These are phyloP conservation scores for Gastracanthus pulcherrimus DNA, from an alignment of 2,888 invertebrate genomes.

Conservation along the genomic window DNA sequence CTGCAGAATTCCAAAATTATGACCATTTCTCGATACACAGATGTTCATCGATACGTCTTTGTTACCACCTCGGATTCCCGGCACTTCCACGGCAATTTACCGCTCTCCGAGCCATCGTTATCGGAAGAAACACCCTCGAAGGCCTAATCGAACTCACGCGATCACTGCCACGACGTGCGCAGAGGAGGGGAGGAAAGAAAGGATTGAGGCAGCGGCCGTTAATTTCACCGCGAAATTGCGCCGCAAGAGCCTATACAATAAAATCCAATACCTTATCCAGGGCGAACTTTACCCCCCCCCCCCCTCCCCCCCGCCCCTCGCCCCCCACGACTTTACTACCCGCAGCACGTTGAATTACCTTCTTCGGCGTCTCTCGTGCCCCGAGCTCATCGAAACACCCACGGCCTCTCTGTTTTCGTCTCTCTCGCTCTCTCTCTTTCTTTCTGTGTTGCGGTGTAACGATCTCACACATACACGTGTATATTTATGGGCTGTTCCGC, in stretches of 20 bases:
- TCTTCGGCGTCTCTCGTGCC: slow-evolving; percentile 2
- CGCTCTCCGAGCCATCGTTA: not conserved
- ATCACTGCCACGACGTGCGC: too few relatives aligned
- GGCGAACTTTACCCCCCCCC: slow-evolving; percentile 28
- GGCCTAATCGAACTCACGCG: not conserved
- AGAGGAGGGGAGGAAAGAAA: too few relatives aligned
- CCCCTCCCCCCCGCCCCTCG: too few relatives aligned
- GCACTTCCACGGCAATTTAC: not conserved
- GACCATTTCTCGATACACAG: not conserved
- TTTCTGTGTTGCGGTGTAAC: not conserved
- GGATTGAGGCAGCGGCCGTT: not conserved
- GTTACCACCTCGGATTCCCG: not conserved
- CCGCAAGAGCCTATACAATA: slow-evolving; percentile 23
- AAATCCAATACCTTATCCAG: slow-evolving; percentile 29
- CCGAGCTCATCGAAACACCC: slow-evolving; percentile 15
- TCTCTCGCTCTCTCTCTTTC: not conserved
- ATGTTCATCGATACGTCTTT: not conserved
- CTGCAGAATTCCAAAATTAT: not conserved
- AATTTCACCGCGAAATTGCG: slow-evolving; percentile 29
- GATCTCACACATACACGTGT: not conserved
- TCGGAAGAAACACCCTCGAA: not conserved
- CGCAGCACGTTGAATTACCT: slow-evolving; percentile 33
- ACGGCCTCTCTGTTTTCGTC: too few relatives aligned
- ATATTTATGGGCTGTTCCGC: not conserved
- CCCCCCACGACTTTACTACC: slow-evolving; percentile 31